These are phyloP conservation scores for Acyrthosiphon pisum DNA, from an alignment of 1,140 invertebrate species.

Conservation along the genomic window DNA sequence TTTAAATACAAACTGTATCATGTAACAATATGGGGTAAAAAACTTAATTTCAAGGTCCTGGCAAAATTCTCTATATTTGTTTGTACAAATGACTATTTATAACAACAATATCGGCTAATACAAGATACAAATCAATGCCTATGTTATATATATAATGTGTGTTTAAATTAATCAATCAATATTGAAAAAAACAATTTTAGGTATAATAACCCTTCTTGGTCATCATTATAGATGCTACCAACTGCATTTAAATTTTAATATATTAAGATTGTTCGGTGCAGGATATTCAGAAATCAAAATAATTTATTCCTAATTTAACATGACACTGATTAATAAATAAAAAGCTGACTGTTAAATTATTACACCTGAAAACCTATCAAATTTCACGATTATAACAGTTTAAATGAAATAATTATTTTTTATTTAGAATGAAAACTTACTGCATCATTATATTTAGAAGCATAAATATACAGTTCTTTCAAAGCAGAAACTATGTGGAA, in stretches of 20 bases:
- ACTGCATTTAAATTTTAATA: neutral
- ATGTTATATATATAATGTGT: too few relatives aligned
- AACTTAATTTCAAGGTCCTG: too few relatives aligned
- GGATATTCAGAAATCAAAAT: neutral
- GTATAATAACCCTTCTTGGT: too few relatives aligned
- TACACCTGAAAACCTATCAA: neutral
- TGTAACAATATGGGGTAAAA: too few relatives aligned
- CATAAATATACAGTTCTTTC: constrained; percentile 93
- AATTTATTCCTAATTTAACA: neutral
- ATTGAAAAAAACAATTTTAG: too few relatives aligned
- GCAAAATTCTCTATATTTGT: too few relatives aligned
- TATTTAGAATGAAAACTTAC: constrained; percentile 68
- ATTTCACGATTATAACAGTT: neutral
- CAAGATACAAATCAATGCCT: too few relatives aligned
- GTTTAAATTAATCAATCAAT: too few relatives aligned
- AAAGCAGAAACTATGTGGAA: constrained; percentile 90
- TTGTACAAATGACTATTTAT: too few relatives aligned
- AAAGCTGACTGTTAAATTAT: neutral
- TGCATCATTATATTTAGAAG: constrained; percentile 91
- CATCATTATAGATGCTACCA: too few relatives aligned
- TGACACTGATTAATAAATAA: neutral
- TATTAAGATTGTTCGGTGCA: too few relatives aligned
- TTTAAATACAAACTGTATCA: neutral
- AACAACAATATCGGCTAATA: too few relatives aligned
- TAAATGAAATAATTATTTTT: neutral